Conservation (phyloP, 2,888 invertebrate species). For the Ochropacha duplaris region DNA sequence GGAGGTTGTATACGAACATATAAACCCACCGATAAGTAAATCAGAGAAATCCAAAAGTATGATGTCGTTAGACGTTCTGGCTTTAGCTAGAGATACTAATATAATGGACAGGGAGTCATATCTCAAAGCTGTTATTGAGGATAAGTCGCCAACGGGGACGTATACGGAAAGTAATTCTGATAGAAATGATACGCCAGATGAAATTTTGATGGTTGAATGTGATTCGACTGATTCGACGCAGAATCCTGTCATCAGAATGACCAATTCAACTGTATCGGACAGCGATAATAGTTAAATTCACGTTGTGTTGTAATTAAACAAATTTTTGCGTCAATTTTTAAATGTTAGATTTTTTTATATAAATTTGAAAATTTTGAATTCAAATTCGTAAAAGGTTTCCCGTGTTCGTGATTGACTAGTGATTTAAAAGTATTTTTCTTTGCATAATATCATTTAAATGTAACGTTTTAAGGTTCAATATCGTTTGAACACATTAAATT, state of each 20-base stretch:
- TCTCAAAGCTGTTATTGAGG: conserved; percentile 75
- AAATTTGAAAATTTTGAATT: conserved; percentile 24
- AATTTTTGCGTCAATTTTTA: conserved; percentile 31
- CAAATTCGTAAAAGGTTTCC: conserved; percentile 29
- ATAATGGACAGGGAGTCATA: conserved; percentile 74
- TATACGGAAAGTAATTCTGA: conserved; percentile 77
- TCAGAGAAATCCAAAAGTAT: conserved; percentile 74
- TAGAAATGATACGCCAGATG: conserved; percentile 74
- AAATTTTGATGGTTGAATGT: conserved; percentile 76
- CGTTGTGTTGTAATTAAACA: not conserved
- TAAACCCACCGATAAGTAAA: conserved; percentile 59
- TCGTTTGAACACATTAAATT: not conserved
- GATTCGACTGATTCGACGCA: conserved; percentile 76
- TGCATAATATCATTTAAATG: not conserved
- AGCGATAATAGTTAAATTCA: conserved; percentile 69
- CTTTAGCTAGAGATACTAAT: conserved; percentile 67
- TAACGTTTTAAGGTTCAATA: not conserved
- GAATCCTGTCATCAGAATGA: conserved; percentile 77
- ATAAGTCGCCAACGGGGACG: conserved; percentile 73
- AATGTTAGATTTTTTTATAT: conserved; percentile 39
- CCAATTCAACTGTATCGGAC: conserved; percentile 71
- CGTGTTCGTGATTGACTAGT: not conserved
- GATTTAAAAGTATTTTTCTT: not conserved
- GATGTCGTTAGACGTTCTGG: conserved; percentile 76
- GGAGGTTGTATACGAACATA: conserved; percentile 62